phyloP scores from a whole-genome alignment of 2,888 invertebrate species.

The Glaucopsyche alexis region DNA sequence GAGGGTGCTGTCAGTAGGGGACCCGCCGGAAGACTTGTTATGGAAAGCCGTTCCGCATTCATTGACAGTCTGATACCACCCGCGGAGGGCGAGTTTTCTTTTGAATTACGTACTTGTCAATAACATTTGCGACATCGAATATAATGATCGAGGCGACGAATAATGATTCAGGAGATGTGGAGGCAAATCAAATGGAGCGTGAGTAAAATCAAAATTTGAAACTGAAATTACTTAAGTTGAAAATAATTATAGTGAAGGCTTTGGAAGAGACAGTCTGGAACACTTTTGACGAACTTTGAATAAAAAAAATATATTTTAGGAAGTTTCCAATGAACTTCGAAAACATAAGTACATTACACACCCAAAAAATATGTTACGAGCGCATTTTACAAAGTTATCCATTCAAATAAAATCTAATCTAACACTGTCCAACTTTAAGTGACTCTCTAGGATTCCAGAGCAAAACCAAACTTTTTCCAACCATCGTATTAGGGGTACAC shows the following conservation, averaged over 20 bases:
- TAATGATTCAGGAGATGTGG: background rate
- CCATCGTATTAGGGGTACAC: background rate
- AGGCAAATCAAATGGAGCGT: slow-evolving; percentile 12
- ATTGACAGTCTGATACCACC: slow-evolving; percentile 58
- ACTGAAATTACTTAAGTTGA: background rate
- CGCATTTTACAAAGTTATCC: background rate
- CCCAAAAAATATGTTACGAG: background rate
- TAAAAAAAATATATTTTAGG: too few relatives aligned
- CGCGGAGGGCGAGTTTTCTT: slow-evolving; percentile 44
- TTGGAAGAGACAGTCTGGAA: background rate
- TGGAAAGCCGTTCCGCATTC: slow-evolving; percentile 60
- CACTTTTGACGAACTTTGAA: too few relatives aligned
- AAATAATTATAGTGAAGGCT: background rate
- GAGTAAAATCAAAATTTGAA: background rate
- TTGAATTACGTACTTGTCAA: slow-evolving; percentile 24
- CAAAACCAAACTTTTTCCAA: slow-evolving; percentile 1
- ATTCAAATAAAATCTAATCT: slow-evolving; percentile 12
- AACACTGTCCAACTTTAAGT: background rate
- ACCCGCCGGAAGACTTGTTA: slow-evolving; percentile 62
- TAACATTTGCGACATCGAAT: slow-evolving; percentile 33
- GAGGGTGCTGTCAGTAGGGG: slow-evolving; percentile 45
- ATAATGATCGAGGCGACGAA: slow-evolving; percentile 17
- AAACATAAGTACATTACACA: background rate
- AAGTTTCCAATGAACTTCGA: background rate
- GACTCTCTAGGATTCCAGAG: background rate